Conservation (phyloP, 2,888 invertebrate genomes). For the Perithous albicinctus region DNA sequence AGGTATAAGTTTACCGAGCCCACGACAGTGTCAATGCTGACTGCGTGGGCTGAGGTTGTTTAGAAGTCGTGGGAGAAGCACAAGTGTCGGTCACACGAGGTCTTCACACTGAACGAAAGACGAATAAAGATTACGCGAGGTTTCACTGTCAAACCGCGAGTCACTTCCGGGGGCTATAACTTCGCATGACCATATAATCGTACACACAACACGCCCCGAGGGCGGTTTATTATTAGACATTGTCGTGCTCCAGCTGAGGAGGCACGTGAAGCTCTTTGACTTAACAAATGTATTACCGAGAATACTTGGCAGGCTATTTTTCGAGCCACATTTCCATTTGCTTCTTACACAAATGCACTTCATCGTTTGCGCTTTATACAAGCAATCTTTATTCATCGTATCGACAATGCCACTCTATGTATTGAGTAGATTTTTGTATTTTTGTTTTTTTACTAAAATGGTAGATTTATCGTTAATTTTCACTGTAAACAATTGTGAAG, state of each 20-base stretch:
- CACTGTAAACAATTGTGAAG: no score
- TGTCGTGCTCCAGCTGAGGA: constrained; percentile 35
- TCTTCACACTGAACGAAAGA: neutral
- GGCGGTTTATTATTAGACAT: constrained; percentile 58
- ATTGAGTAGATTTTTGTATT: no score
- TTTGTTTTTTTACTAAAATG: no score
- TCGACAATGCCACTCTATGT: neutral
- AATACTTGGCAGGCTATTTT: neutral
- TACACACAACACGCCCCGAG: neutral
- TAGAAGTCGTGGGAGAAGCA: neutral
- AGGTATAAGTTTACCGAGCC: constrained; percentile 24
- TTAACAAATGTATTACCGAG: constrained; percentile 1
- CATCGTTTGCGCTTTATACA: neutral
- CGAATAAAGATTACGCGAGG: neutral
- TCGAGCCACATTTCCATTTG: neutral
- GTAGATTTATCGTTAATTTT: no score
- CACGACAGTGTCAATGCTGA: constrained; percentile 59
- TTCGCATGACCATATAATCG: constrained; percentile 33
- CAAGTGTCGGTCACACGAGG: neutral
- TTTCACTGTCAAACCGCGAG: neutral
- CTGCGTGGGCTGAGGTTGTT: constrained; percentile 52
- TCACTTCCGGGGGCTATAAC: constrained; percentile 53
- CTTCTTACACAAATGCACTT: neutral
- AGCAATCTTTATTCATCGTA: neutral
- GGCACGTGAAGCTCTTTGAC: constrained; percentile 18